phyloP scores from a whole-genome alignment of 1,140 invertebrate species.

The Stegodyphus mimosarum region DNA sequence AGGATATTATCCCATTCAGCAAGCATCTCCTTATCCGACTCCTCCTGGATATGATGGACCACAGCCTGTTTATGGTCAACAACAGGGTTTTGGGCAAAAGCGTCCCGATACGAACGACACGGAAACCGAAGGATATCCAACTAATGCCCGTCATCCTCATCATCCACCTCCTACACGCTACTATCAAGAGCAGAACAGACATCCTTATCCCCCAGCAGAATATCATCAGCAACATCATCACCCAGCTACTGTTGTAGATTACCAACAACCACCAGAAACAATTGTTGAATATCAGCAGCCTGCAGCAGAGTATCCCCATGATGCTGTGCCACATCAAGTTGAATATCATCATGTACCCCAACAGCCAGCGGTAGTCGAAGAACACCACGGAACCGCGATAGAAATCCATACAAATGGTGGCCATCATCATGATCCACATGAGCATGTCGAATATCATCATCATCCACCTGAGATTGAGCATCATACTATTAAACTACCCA shows the following conservation, averaged over 20 bases:
- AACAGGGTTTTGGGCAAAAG: constrained; percentile 40
- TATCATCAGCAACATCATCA: constrained; percentile 23
- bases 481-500: background rate
- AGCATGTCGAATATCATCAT: constrained; percentile 14
- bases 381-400: constrained; percentile 28
- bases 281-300: constrained; percentile 43
- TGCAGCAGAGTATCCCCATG: constrained; percentile 17
- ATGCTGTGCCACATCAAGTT: background rate
- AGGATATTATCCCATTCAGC: constrained; percentile 31
- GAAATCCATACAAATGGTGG: constrained; percentile 14
- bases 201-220: background rate
- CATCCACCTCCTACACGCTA: background rate
- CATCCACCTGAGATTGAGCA: constrained; percentile 7
- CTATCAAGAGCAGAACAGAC: background rate
- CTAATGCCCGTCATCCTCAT: background rate
- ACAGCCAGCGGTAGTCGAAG: background rate
- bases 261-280: constrained; percentile 34
- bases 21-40: background rate
- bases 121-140: constrained; percentile 25
- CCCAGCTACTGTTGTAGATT: constrained; percentile 19
- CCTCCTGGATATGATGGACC: constrained; percentile 28
- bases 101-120: constrained; percentile 37
- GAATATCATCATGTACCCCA: constrained; percentile 22
- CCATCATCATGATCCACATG: constrained; percentile 19
- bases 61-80: constrained; percentile 27